Evolutionary conservation across 2,113 vertebrate species (phyloP).

Genomic region (Podarcis muralis): DNA sequence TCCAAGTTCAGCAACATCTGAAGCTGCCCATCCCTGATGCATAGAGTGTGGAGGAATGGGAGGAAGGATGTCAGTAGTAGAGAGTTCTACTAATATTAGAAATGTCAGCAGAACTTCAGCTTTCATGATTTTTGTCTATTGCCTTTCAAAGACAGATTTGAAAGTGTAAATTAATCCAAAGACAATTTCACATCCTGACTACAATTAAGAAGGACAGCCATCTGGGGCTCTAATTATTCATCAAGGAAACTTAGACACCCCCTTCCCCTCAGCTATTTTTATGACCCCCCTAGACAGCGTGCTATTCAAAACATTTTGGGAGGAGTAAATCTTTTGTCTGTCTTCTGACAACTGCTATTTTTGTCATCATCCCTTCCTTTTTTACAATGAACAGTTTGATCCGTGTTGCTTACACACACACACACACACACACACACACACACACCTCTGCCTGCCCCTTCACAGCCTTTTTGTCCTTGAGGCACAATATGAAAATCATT

Average conservation of each 20-base stretch:
- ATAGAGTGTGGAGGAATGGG: background rate
- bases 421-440: background rate
- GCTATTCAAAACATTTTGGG: background rate
- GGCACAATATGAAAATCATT: conserved; percentile 13
- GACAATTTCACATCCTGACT: conserved; percentile 21
- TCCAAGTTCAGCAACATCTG: too few species aligned
- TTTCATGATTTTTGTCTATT: conserved; percentile 9
- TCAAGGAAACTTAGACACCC: conserved; percentile 17
- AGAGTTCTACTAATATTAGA: background rate
- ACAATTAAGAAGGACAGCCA: conserved; percentile 35
- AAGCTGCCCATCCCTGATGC: background rate
- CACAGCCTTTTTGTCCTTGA: background rate
- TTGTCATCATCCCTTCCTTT: background rate
- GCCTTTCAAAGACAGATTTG: conserved; percentile 11
- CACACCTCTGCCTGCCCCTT: background rate
- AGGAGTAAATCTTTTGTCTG: background rate
- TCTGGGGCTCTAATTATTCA: conserved; percentile 21
- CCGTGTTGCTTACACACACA: background rate
- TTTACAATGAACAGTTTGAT: background rate
- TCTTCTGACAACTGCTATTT: conserved; percentile 5
- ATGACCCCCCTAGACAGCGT: background rate
- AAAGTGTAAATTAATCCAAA: conserved; percentile 26
- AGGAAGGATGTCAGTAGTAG: background rate
- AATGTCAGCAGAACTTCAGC: background rate
- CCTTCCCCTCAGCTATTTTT: conserved; percentile 7